Evolutionary conservation across 2,888 invertebrate genomes (phyloP).

Genomic region (Arrhopalites spinosus): DNA sequence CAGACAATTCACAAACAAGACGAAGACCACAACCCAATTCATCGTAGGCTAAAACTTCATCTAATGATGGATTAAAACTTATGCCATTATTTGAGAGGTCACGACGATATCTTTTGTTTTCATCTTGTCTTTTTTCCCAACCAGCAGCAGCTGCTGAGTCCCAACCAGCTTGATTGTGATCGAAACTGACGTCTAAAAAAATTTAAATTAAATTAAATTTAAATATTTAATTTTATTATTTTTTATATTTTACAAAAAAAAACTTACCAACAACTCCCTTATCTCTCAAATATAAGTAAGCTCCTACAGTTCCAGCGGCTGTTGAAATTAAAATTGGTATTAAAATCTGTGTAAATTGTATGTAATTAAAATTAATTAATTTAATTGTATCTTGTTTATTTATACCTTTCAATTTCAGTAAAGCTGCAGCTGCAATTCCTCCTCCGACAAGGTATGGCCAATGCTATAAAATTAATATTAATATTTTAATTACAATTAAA

Average conservation of each 20-base stretch:
- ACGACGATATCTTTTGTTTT: neutral
- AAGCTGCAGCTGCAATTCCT: conserved; percentile 21
- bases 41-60: conserved; percentile 47
- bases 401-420: conserved; percentile 12
- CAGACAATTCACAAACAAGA: conserved; percentile 50
- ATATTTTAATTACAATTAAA: neutral
- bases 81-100: neutral
- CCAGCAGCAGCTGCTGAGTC: neutral
- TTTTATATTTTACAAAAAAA: neutral
- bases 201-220: neutral
- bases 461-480: too few relatives aligned
- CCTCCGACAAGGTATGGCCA: too few relatives aligned
- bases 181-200: conserved; percentile 18
- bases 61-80: conserved; percentile 27
- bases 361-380: neutral
- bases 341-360: neutral
- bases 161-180: conserved; percentile 29
- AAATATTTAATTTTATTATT: neutral
- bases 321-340: neutral
- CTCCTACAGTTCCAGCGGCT: conserved; percentile 19
- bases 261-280: conserved; percentile 23
- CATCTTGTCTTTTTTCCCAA: neutral
- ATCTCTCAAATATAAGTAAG: conserved; percentile 22
- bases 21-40: conserved; percentile 50
- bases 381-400: too few relatives aligned